Evolutionary conservation across 2,113 vertebrate species (phyloP).

Genomic region (Fregata magnificens): DNA sequence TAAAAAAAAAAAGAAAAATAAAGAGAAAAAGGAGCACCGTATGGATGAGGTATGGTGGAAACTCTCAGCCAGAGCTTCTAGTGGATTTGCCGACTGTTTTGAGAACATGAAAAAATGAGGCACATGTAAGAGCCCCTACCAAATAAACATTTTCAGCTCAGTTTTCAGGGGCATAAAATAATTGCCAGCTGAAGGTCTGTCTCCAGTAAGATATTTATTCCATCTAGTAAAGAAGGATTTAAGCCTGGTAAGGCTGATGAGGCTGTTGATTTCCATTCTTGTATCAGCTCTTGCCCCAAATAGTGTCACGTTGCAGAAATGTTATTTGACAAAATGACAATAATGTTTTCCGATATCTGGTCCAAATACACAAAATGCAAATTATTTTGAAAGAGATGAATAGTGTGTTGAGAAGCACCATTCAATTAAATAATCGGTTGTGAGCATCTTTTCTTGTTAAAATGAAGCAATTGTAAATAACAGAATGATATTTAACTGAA

Average conservation of each 20-base stretch:
- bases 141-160: neutral
- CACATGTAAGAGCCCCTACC: neutral
- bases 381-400: conserved; percentile 34
- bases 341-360: neutral
- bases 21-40: neutral
- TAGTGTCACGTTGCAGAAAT: neutral
- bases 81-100: neutral
- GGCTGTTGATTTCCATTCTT: neutral
- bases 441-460: conserved; percentile 40
- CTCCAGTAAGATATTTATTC: neutral
- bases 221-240: neutral
- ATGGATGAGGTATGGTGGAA: too few relatives aligned
- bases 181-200: neutral
- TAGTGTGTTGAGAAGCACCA: neutral
- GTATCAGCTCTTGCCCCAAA: neutral
- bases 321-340: neutral
- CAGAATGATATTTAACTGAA: conserved; percentile 45
- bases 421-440: conserved; percentile 47
- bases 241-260: neutral
- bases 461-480: conserved; percentile 39
- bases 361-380: conserved; percentile 31
- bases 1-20: accelerated
- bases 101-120: neutral
- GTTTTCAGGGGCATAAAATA: neutral
- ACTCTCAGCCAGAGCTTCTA: neutral